Percentiles rank a stretch among this genome's conserved stretches.
Conservation (phyloP, 2,113 vertebrate genomes). For the Rattus norvegicus region DNA sequence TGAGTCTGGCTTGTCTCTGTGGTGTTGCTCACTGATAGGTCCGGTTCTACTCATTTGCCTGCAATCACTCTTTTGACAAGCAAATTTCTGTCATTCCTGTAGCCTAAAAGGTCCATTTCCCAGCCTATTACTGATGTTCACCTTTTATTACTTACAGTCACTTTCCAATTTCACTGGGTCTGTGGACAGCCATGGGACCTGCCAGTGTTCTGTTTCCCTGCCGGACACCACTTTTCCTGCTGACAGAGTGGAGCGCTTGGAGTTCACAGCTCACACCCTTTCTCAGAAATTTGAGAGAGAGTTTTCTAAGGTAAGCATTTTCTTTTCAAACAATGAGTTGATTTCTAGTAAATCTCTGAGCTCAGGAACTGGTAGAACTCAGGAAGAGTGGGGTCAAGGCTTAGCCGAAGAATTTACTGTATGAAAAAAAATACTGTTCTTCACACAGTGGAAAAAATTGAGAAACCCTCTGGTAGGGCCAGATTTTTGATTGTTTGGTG, state of each 20-base stretch:
- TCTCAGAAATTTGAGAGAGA: conserved; percentile 82
- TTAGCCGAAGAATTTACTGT: not conserved
- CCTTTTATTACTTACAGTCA: conserved; percentile 78
- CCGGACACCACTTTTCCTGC: conserved; percentile 85
- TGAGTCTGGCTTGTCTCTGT: not conserved
- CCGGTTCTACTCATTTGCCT: not conserved
- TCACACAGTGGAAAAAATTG: too few relatives aligned
- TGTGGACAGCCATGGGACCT: conserved; percentile 78
- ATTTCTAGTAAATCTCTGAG: not conserved
- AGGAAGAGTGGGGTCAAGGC: not conserved
- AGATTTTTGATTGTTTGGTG: not conserved
- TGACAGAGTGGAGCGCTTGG: conserved; percentile 83
- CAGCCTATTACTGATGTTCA: not conserved
- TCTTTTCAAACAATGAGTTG: not conserved
- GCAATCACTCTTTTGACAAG: conserved; percentile 4
- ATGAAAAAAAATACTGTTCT: not conserved
- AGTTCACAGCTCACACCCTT: conserved; percentile 74
- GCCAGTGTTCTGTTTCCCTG: conserved; percentile 84
- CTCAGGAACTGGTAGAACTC: not conserved
- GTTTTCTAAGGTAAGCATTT: conserved; percentile 85
- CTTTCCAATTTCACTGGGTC: conserved; percentile 82
- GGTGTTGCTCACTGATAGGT: not conserved
- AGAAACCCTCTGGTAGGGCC: not conserved
- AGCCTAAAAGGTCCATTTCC: conserved; percentile 11
- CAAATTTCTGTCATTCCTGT: conserved; percentile 2